A percentile compares a stretch with the other conserved stretches of the same genome.
Conservation (phyloP, 2,888 invertebrate genomes). For the Stegophylla sp. region DNA sequence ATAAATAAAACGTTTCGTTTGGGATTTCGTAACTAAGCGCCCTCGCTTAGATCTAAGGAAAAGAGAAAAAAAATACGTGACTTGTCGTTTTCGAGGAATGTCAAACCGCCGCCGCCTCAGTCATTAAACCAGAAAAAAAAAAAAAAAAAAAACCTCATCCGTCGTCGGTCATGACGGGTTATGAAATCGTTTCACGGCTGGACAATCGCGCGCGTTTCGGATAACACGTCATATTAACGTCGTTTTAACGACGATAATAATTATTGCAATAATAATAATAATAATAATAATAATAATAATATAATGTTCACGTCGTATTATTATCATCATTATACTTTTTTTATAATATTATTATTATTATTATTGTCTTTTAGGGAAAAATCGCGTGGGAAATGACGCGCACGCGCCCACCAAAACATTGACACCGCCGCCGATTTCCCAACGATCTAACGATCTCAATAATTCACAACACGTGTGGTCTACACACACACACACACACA, state of each 20-base stretch:
- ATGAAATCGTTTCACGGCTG: constrained; percentile 42
- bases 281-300: neutral
- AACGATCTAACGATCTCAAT: too few species aligned
- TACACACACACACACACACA: neutral
- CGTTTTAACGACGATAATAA: too few species aligned
- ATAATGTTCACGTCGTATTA: neutral
- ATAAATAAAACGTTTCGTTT: constrained; percentile 8
- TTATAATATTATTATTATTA: constrained; percentile 4
- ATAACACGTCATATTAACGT: constrained; percentile 29
- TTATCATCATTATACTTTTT: constrained; percentile 44
- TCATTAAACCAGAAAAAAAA: constrained; percentile 35
- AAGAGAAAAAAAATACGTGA: constrained; percentile 47
- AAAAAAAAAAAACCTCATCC: constrained; percentile 43
- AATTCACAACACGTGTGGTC: too few species aligned
- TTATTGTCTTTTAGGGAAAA: constrained; percentile 55
- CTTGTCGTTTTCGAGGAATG: constrained; percentile 51
- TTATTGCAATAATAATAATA: too few species aligned
- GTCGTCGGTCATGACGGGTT: neutral
- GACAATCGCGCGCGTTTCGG: constrained; percentile 57
- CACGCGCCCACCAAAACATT: constrained; percentile 7
- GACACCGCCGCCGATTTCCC: constrained; percentile 42
- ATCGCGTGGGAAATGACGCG: constrained; percentile 43
- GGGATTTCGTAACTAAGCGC: constrained; percentile 22
- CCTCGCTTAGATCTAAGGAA: neutral
- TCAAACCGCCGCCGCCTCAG: neutral